phyloP scores from a whole-genome alignment of 2,888 invertebrate species.

The Bugula neritina region DNA sequence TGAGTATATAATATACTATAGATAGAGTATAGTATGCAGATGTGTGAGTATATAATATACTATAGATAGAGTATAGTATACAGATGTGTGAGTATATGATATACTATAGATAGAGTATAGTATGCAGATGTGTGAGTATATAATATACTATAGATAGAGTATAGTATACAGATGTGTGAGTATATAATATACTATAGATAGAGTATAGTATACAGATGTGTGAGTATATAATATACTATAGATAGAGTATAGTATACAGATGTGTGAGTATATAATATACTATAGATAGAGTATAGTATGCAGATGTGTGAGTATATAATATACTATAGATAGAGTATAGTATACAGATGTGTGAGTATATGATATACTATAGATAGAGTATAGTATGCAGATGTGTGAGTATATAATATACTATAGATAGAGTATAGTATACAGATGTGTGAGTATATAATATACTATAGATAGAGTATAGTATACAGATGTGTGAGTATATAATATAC shows the following conservation, averaged over 20 bases:
- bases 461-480: slow-evolving; percentile 47
- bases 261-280: slow-evolving; percentile 9
- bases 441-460: neutral
- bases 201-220: slow-evolving; percentile 39
- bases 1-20: neutral
- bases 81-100: neutral
- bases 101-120: neutral
- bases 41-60: neutral
- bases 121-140: neutral
- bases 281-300: too few relatives aligned
- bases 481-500: slow-evolving; percentile 9
- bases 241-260: slow-evolving; percentile 47
- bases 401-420: neutral
- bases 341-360: slow-evolving; percentile 36
- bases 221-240: neutral
- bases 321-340: too few relatives aligned
- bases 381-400: slow-evolving; percentile 39
- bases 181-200: neutral
- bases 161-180: neutral
- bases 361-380: too few relatives aligned
- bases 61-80: neutral
- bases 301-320: slow-evolving; percentile 31
- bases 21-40: neutral
- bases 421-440: slow-evolving; percentile 42
- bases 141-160: neutral